Evolutionary conservation across 2,888 invertebrate species (phyloP), one percentile per base, ranked within the genome.

Genomic region (Caenorhabditis sp.): DNA sequence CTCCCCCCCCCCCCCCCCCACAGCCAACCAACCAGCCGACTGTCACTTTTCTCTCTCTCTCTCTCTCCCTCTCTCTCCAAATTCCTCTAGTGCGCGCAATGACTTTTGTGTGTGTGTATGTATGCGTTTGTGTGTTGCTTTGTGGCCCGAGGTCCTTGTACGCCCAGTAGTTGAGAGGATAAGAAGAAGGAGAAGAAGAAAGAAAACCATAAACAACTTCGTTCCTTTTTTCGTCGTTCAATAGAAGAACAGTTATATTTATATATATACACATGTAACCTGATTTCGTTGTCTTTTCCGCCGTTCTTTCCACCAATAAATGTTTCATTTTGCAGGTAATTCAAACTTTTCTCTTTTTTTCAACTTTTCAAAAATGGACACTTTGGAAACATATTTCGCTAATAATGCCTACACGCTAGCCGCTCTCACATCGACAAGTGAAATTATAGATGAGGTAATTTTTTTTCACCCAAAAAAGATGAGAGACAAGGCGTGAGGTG

Each of bases 21-120:
- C 50, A n/a, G 19, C 5, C 50, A 50, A 14, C 53, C 53, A 55
- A 26, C 55, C 71, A 66, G 63, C 62, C 59, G 58, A 55, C 71
- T 63, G 66, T 51, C 71, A 43, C 2, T 43, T 17, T 14, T 43
- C 17, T 62, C 26, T n/a, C 49, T 50, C 26, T 49, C 24, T 61
- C 51, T 60, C 5, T 60, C 50, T 5, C 12, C 3, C 51, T 23
- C 19, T 10, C 12, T 60, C 54, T 26, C 37, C 14, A 23, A 2
- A n/a, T 57, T 57, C 27, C 53, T 21, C n/a, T 21, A 21, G 53
- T 53, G 23, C 53, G 53, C 24, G 8, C n/a, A 24, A 6, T 21
- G 12, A 24, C 53, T 53, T 53, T 24, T 53, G 23, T 24, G 10
- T 24, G 53, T 24, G 17, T 43, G 43, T 43, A 43, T 43, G 43